Evolutionary conservation across 2,113 vertebrate genomes (phyloP), one percentile per base, ranked within the genome.

Genomic region (Pangasianodon gigas): DNA sequence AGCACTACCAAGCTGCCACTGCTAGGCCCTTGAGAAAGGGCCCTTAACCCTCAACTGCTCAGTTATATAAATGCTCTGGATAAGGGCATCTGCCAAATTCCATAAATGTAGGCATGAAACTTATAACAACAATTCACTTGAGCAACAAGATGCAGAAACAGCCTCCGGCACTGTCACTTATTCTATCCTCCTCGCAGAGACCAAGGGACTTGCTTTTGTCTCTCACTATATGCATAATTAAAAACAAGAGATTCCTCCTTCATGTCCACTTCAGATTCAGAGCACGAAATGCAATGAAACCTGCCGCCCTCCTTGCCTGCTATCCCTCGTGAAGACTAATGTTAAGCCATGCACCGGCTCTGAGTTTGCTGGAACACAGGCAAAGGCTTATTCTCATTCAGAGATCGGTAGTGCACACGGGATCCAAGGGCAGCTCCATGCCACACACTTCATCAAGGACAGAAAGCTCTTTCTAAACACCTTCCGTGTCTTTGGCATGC

Each of bases 211-310:
- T 79, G 62, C 89, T 88, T 85, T 75, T 80, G 69, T 71, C 80
- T 75, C 32, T 89, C 62, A 74, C 86, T 91, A 89, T 90, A 90
- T 93, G 88, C 90, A 94, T 93, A 92, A 94, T 93, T 92, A 85
- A 86, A 90, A 41, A 41, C 75, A 82, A 58, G 84, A 69, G 37
- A 89, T 37, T 56, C 69, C 44, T 85, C 74, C 58, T n/a, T 32
- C 16, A 32, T 44, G 51, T 51, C 37, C 8, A 26, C 79, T 87
- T 84, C 87, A 81, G 75, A 90, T 86, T 90, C 89, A 10, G 37
- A 56, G 60, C 89, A 90, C 51, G 84, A 2, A 81, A 2, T 11
- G 46, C 48, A 56, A 19, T 44, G 52, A 87, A 87, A 75, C 41
- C 37, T 26, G 74, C 37, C 16, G 48, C 69, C 75, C 48, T 67